These are phyloP conservation scores for Aphaenogaster rudis DNA, from an alignment of 1,140 invertebrate species.

Conservation along the genomic window DNA sequence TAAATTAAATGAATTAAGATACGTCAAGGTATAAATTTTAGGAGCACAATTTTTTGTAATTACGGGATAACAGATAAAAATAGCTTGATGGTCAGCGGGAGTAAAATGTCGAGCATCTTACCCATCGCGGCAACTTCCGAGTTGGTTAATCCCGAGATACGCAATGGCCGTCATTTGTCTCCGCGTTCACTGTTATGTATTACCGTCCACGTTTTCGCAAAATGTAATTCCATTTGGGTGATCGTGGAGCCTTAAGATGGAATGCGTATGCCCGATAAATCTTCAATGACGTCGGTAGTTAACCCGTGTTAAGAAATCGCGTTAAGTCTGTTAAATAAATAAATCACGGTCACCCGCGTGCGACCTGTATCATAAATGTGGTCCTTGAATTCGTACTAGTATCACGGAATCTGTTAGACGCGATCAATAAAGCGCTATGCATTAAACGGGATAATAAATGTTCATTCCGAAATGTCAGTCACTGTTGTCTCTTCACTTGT, in stretches of 20 bases:
- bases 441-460: background rate
- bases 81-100: background rate
- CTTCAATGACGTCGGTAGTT: background rate
- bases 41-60: background rate
- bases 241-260: background rate
- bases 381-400: slow-evolving; percentile 2
- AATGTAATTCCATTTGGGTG: slow-evolving; percentile 27
- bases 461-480: background rate
- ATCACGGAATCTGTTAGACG: background rate
- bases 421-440: slow-evolving; percentile 11
- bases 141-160: slow-evolving; percentile 6
- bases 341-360: background rate
- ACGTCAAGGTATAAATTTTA: background rate
- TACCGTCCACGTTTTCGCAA: slow-evolving; percentile 10
- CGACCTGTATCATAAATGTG: background rate
- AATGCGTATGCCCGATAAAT: slow-evolving; percentile 14
- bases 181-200: slow-evolving; percentile 8
- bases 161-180: slow-evolving; percentile 25
- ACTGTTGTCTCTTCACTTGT: background rate
- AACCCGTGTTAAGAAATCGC: slow-evolving; percentile 3
- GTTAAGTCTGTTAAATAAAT: slow-evolving; percentile 13
- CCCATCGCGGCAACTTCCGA: background rate
- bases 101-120: background rate
- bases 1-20: background rate
- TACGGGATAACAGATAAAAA: slow-evolving; percentile 30